These are phyloP conservation scores for Aphis craccivora DNA, from an alignment of 1,140 invertebrate genomes.

Conservation along the genomic window DNA sequence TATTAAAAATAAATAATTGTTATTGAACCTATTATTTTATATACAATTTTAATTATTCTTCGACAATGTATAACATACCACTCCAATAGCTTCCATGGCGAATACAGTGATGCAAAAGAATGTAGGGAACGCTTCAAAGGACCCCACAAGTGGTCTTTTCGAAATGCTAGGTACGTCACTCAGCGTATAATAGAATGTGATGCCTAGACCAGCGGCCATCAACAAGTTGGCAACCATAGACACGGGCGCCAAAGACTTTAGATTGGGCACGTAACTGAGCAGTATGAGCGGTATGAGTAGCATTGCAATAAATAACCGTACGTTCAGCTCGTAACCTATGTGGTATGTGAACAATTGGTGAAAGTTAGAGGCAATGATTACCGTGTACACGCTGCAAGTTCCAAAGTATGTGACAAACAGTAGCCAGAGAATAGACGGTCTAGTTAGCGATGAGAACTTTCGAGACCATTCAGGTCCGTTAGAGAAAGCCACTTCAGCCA, in stretches of 20 bases:
- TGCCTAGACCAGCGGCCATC: constrained; percentile 78
- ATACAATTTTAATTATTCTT: neutral
- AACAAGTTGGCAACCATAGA: constrained; percentile 84
- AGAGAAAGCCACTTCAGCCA: constrained; percentile 76
- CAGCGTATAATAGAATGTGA: constrained; percentile 80
- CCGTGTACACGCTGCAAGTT: constrained; percentile 83
- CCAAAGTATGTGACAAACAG: constrained; percentile 81
- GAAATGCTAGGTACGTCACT: constrained; percentile 68
- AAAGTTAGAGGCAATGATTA: constrained; percentile 80
- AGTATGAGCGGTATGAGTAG: constrained; percentile 75
- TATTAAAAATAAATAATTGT: no score
- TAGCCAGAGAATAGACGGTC: constrained; percentile 64
- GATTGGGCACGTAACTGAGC: constrained; percentile 78
- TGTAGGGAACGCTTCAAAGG: constrained; percentile 67
- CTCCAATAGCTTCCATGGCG: constrained; percentile 86
- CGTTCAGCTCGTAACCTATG: constrained; percentile 61
- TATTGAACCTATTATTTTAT: no score
- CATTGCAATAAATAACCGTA: constrained; percentile 69
- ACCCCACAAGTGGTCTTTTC: constrained; percentile 59
- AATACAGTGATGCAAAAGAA: constrained; percentile 83
- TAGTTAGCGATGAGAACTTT: constrained; percentile 70
- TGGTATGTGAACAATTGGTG: constrained; percentile 66
- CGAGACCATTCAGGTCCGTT: constrained; percentile 74
- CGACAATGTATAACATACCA: constrained; percentile 64
- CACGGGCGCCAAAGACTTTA: constrained; percentile 81